Evolutionary conservation across 2,113 vertebrate genomes (phyloP), one percentile per base, ranked within the genome.

Genomic region (Columba livia): DNA sequence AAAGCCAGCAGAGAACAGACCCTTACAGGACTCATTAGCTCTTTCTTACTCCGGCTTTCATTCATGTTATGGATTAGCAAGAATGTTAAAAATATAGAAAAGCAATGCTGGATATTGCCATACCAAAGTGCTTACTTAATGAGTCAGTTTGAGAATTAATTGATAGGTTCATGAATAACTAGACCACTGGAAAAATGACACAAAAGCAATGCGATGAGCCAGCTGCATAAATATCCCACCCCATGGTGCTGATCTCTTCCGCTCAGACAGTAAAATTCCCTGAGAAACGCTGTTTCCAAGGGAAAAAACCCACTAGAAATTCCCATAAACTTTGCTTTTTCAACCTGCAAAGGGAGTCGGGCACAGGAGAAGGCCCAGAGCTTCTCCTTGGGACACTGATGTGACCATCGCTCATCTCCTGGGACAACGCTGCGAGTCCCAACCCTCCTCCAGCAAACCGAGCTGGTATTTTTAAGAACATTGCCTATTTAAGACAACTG

Each of bases 191-290:
- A 85, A 91, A 93, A 87, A 34, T 74, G 44, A 24, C 26, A 48
- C n/a, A 38, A n/a, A 65, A 73, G 60, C 75, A 79, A 71, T 21
- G 40, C 47, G 84, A 81, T 26, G 87, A 56, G 69, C 62, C 95
- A 96, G 87, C 92, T 95, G 95, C 13, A 32, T 16, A 93, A 95
- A 87, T 34, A 93, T 34, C 80, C 82, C 29, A 6, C 80, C 28
- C 50, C n/a, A 3, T 36, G 79, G 19, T 42, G 79, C 57, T 66
- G 77, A 88, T 64, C 93, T 78, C 84, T 84, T 89, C 92, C 81
- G 71, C 79, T 64, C 5, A 5, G 48, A 26, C 67, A 74, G 51
- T 3, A 0, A 2, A 29, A 83, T 18, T 86, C 93, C 72, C 83
- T 90, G 93, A 83, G 79, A 90, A 90, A 83, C 34, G 60, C 85